phyloP scores from a whole-genome alignment of 2,797 vertebrate genomes.

The Tachyglossus aculeatus region DNA sequence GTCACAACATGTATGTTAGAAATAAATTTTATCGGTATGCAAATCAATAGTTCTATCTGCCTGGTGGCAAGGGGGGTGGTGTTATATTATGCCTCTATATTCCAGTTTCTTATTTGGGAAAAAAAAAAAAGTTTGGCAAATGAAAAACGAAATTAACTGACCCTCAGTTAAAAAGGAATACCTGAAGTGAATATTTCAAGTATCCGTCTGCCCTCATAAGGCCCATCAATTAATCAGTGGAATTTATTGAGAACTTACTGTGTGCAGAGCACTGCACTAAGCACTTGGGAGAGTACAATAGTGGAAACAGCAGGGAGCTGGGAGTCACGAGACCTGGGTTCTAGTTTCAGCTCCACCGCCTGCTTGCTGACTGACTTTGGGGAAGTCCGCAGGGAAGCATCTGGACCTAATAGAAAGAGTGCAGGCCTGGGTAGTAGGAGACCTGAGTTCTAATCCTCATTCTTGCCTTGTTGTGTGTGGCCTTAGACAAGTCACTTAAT shows the following conservation, averaged over 20 bases:
- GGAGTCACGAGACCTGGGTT: too few relatives aligned
- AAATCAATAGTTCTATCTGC: slow-evolving; percentile 37
- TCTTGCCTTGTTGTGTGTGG: background rate
- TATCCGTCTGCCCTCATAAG: too few relatives aligned
- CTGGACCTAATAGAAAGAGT: too few relatives aligned
- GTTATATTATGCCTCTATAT: slow-evolving; percentile 22
- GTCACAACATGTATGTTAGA: slow-evolving; percentile 57
- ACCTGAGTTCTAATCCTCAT: background rate
- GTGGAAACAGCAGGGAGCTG: too few relatives aligned
- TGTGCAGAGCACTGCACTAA: too few relatives aligned
- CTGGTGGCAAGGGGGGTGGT: background rate
- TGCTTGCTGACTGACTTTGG: too few relatives aligned
- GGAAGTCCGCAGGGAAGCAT: too few relatives aligned
- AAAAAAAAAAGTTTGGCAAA: slow-evolving; percentile 22
- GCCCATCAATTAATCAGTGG: too few relatives aligned
- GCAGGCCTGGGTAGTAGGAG: too few relatives aligned
- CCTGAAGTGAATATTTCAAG: slow-evolving; percentile 20
- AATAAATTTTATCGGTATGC: slow-evolving; percentile 46
- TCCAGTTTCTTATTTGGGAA: slow-evolving; percentile 4
- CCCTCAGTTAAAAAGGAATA: slow-evolving; percentile 5
- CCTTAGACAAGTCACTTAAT: background rate
- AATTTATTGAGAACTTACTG: too few relatives aligned
- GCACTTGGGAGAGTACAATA: too few relatives aligned
- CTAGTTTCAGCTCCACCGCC: too few relatives aligned
- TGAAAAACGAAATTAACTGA: slow-evolving; percentile 20